Evolutionary conservation across 2,113 vertebrate species (phyloP).

Genomic region (Phoxinus phoxinus): DNA sequence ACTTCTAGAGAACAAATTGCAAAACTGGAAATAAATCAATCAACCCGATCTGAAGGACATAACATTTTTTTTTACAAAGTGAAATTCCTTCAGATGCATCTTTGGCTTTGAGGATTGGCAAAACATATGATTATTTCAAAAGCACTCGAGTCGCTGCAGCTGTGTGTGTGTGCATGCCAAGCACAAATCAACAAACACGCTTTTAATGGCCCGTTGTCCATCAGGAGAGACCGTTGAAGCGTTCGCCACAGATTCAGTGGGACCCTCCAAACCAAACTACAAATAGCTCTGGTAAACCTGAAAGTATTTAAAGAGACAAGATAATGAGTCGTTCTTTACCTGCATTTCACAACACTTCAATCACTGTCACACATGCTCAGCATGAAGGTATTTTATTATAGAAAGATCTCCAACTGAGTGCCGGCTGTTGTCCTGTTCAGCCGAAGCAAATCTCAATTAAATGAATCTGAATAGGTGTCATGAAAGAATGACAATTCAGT

Average conservation of each 20-base stretch:
- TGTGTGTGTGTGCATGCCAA: conserved; percentile 4
- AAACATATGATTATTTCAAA: conserved; percentile 11
- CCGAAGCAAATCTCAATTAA: conserved; percentile 19
- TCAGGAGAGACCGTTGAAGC: neutral
- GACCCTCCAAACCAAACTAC: neutral
- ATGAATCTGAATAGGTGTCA: conserved; percentile 22
- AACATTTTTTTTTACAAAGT: neutral
- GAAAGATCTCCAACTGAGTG: neutral
- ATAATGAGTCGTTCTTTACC: conserved; percentile 27
- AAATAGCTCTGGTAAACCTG: conserved; percentile 10
- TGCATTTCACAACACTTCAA: conserved; percentile 43
- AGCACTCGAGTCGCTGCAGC: neutral
- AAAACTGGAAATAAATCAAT: conserved; percentile 7
- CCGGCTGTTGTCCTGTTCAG: neutral
- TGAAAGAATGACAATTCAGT: conserved; percentile 12
- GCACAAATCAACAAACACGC: neutral
- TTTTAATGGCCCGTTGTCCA: neutral
- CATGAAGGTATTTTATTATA: conserved; percentile 17
- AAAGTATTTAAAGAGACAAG: conserved; percentile 31
- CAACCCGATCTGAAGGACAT: neutral
- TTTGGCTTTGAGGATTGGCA: neutral
- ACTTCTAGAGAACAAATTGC: conserved; percentile 7
- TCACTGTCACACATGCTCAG: conserved; percentile 36
- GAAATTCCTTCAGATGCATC: neutral
- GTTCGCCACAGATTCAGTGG: neutral